Conservation (phyloP, 2,113 vertebrate species). For the Epinephelus cyanopodus region DNA sequence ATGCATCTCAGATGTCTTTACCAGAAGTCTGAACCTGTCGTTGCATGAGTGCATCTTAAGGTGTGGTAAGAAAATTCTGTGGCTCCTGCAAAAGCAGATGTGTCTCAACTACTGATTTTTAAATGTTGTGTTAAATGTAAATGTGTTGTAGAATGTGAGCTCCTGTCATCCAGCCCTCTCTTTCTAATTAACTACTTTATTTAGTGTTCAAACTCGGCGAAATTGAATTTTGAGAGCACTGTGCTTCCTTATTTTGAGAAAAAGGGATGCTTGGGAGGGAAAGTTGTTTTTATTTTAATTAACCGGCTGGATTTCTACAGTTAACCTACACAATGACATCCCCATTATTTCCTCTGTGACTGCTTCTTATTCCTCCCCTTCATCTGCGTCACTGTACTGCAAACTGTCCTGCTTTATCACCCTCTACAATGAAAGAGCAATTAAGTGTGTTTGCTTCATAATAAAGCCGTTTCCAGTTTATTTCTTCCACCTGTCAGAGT, state of each 20-base stretch:
- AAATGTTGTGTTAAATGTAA: too few species aligned
- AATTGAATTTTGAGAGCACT: background rate
- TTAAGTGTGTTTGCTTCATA: background rate
- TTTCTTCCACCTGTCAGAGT: background rate
- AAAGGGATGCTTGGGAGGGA: background rate
- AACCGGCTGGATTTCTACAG: background rate
- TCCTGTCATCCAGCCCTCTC: background rate
- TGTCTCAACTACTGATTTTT: background rate
- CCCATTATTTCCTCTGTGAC: background rate
- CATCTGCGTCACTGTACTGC: background rate
- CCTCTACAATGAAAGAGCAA: background rate
- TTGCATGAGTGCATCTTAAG: slow-evolving; percentile 13
- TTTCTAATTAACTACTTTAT: background rate
- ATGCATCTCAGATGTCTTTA: background rate
- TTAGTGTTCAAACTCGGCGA: background rate
- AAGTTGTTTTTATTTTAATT: background rate
- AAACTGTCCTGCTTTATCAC: background rate
- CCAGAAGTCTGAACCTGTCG: background rate
- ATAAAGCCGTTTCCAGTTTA: background rate
- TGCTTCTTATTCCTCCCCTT: background rate
- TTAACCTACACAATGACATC: background rate
- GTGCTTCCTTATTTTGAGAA: background rate
- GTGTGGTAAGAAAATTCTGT: background rate
- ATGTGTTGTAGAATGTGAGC: background rate
- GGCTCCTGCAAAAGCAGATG: background rate